These are phyloP conservation scores for Papilio machaon DNA, from an alignment of 1,140 invertebrate genomes.

Conservation along the genomic window DNA sequence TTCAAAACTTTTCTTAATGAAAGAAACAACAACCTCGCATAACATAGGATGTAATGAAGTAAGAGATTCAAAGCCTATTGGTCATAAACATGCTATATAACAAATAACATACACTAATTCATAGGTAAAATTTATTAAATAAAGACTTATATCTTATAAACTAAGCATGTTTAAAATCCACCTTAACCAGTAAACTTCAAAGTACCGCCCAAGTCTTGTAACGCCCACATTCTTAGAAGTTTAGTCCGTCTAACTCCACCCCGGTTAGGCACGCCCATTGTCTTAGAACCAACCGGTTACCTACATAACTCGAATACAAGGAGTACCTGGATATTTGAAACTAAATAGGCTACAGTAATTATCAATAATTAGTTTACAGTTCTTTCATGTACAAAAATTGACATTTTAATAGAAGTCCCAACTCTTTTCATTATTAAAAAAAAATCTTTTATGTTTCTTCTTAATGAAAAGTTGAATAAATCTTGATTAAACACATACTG, in stretches of 20 bases:
- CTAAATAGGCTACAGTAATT: neutral
- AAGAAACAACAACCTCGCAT: no score
- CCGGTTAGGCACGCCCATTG: conserved; percentile 56
- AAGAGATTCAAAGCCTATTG: neutral
- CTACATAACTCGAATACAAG: conserved; percentile 25
- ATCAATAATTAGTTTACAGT: neutral
- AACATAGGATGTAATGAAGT: no score
- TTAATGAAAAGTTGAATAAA: no score
- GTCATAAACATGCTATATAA: neutral
- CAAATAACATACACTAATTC: neutral
- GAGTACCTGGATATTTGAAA: conserved; percentile 26
- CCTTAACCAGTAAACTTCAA: conserved; percentile 52
- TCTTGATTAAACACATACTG: neutral
- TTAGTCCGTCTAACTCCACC: conserved; percentile 51
- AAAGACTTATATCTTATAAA: conserved; percentile 12
- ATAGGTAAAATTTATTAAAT: neutral
- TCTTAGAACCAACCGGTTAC: conserved; percentile 40
- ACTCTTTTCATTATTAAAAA: no score
- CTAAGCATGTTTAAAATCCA: neutral
- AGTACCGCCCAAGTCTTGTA: conserved; percentile 57
- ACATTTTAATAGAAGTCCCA: no score
- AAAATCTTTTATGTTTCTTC: no score
- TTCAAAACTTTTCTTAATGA: no score
- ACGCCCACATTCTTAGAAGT: conserved; percentile 73
- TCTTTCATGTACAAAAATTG: neutral